These are phyloP conservation scores for Hestina assimilis DNA, from an alignment of 1,140 invertebrate genomes.

Conservation along the genomic window DNA sequence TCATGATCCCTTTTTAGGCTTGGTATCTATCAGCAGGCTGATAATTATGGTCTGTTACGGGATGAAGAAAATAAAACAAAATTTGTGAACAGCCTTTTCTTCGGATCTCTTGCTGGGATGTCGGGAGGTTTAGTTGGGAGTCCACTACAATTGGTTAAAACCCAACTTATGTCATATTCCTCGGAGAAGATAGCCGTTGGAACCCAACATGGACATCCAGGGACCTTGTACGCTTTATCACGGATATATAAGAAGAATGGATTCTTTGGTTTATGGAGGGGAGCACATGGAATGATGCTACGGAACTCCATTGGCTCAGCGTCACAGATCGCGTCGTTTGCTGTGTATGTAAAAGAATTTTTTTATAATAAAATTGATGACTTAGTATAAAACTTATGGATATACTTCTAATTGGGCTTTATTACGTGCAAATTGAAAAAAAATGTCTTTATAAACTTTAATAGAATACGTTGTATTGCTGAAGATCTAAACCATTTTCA, in stretches of 20 bases:
- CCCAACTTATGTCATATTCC: constrained; percentile 91
- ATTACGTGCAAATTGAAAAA: no score
- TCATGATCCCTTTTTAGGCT: constrained; percentile 69
- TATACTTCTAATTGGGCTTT: not conserved
- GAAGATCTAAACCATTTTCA: no score
- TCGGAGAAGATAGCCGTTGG: constrained; percentile 91
- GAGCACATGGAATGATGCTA: constrained; percentile 83
- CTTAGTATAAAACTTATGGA: no score
- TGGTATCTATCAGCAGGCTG: constrained; percentile 76
- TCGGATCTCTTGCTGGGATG: constrained; percentile 68
- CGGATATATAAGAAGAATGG: constrained; percentile 87
- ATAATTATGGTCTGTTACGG: constrained; percentile 67
- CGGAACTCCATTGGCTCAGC: constrained; percentile 79
- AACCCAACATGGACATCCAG: constrained; percentile 88
- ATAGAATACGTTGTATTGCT: no score
- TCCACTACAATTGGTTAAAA: constrained; percentile 93
- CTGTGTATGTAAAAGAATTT: constrained; percentile 65
- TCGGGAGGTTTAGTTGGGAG: constrained; percentile 74
- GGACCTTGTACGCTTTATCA: constrained; percentile 83
- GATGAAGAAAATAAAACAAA: constrained; percentile 66
- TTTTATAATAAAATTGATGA: constrained; percentile 2
- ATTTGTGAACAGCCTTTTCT: constrained; percentile 65
- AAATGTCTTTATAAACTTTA: no score
- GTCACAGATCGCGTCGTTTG: constrained; percentile 70
- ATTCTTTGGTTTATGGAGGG: constrained; percentile 86